Percentiles rank a stretch among this genome's conserved stretches.
Conservation (phyloP, 2,888 invertebrate species). For the Molanna angustata region DNA sequence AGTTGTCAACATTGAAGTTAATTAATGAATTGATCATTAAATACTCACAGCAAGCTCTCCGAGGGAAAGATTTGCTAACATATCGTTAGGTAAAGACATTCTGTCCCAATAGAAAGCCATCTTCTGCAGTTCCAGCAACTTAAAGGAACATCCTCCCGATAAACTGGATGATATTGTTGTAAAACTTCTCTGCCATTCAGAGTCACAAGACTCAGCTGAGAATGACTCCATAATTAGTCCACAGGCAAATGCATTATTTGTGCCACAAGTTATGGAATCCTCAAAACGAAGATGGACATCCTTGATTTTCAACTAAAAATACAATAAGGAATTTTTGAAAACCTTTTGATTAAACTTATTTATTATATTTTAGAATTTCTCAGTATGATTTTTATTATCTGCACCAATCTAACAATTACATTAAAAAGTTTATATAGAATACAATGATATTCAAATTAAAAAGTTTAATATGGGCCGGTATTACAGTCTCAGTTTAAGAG, state of each 20-base stretch:
- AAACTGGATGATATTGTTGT: constrained; percentile 59
- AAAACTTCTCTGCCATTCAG: constrained; percentile 76
- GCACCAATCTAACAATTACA: too few species aligned
- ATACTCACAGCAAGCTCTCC: constrained; percentile 66
- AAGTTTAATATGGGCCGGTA: too few species aligned
- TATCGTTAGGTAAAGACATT: constrained; percentile 54
- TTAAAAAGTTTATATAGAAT: too few species aligned
- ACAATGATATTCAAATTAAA: too few species aligned
- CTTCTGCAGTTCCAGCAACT: constrained; percentile 84
- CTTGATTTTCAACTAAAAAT: constrained; percentile 75
- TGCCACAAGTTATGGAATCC: constrained; percentile 71
- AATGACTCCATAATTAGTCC: constrained; percentile 86
- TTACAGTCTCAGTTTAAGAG: too few species aligned
- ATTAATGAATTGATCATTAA: too few species aligned
- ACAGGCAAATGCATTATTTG: constrained; percentile 69
- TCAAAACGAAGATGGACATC: constrained; percentile 97
- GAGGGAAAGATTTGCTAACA: constrained; percentile 65
- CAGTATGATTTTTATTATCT: too few species aligned
- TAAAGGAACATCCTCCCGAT: constrained; percentile 69
- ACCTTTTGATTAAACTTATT: too few species aligned
- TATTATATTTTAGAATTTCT: too few species aligned
- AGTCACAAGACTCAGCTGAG: constrained; percentile 90
- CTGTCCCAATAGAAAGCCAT: constrained; percentile 92
- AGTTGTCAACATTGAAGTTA: too few species aligned
- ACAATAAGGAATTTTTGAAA: too few species aligned